Base-by-base conservation (phyloP, 2,113 vertebrate genomes). In the Pteropus alecto region DNA sequence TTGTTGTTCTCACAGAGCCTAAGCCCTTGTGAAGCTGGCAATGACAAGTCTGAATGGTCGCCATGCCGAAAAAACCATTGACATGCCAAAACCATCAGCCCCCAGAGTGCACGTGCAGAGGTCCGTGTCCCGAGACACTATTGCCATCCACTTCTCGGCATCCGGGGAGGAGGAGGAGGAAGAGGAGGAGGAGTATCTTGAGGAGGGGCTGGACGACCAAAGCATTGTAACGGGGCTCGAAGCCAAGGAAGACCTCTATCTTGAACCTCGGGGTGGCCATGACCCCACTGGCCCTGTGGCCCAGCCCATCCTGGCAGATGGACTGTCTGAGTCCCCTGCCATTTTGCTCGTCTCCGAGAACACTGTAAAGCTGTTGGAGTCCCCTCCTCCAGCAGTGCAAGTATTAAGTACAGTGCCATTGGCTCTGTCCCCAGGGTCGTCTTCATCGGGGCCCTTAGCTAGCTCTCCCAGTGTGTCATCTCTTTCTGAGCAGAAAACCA, bases 111-210 rank as follows among this genome's bases (percentile, higher is more conserved):
- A 99, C 97, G 99, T 99, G 96, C 99, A 99, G 87, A 99, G 99
- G 96, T 99, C 99, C 8, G 98, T 99, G 90, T 99, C 99, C 89
- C 99, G 99, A 97, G 99, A 99, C 98, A 99, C 99, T 98, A 99
- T 99, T 98, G 99, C 99, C 98, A 99, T 99, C 98, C 99, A 99
- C 98, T 99, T 99, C 99, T 99, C 99, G 73, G 99, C 99, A 94
- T 99, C 99, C 96, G 99, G 99, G 98, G 99, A 99, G 98, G 99
- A 99, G 97, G 99, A 99, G 97, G 99, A 99, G 88, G 99, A 99
- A 71, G 99, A 99, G 93, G 99, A 99, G 86, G 99, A 99, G 97
- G 99, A 99, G 26, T 96, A 97, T 93, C 48, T 97, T 74, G 93
- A 92, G 56, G 99, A 99, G 95, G 97, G 98, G 88, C 97, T 99